Evolutionary conservation across 2,888 invertebrate species (phyloP).

Genomic region (Pterostichus madidus): DNA sequence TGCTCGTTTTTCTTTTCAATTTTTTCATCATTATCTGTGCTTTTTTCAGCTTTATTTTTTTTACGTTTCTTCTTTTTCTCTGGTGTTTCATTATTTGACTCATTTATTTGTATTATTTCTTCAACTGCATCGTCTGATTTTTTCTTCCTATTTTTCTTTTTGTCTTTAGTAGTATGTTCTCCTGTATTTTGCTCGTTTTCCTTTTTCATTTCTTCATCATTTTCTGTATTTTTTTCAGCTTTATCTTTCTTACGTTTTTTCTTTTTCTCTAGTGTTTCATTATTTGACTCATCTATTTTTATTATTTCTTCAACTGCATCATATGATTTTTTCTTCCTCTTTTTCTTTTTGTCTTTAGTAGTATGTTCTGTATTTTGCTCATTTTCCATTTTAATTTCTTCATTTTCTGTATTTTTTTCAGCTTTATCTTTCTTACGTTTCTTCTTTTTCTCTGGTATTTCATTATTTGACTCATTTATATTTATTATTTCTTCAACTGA

Average conservation of each 20-base stretch:
- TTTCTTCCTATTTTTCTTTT: neutral
- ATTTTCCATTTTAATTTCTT: neutral
- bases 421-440: conserved; percentile 48
- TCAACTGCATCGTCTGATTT: neutral
- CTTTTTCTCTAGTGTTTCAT: neutral
- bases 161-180: neutral
- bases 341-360: conserved; percentile 4
- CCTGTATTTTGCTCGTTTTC: conserved; percentile 56
- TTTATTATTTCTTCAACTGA: conserved; percentile 30
- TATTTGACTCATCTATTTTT: neutral
- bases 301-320: conserved; percentile 19
- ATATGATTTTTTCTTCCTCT: neutral
- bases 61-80: conserved; percentile 47
- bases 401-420: conserved; percentile 65
- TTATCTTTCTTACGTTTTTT: conserved; percentile 51
- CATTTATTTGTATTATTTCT: conserved; percentile 17
- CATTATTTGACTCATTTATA: neutral
- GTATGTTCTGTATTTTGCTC: conserved; percentile 29
- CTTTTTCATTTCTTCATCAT: conserved; percentile 1
- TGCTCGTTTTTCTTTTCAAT: conserved; percentile 37
- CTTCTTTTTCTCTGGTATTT: conserved; percentile 5
- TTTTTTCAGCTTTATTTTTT: conserved; percentile 56
- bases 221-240: conserved; percentile 65
- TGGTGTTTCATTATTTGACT: neutral
- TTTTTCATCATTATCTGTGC: conserved; percentile 56